These are phyloP conservation scores for Synergus laeviventris DNA, from an alignment of 2,888 invertebrate genomes.

Conservation along the genomic window DNA sequence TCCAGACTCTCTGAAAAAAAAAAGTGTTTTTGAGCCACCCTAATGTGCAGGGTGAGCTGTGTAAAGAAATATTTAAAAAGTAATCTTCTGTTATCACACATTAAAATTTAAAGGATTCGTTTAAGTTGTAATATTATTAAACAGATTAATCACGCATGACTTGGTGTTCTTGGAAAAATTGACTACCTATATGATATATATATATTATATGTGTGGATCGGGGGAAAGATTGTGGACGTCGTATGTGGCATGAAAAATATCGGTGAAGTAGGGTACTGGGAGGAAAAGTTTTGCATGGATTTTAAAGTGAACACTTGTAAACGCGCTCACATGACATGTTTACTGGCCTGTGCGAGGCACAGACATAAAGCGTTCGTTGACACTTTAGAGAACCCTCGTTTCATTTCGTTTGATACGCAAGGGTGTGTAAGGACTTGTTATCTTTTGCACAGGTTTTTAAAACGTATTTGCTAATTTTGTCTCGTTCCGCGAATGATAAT, in stretches of 20 bases:
- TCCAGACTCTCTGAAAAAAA: too few relatives aligned
- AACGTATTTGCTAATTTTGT: neutral
- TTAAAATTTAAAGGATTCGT: too few relatives aligned
- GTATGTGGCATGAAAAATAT: neutral
- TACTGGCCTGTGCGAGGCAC: slow-evolving; percentile 69
- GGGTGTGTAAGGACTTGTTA: slow-evolving; percentile 4
- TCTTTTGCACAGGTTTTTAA: neutral
- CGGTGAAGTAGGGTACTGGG: slow-evolving; percentile 33
- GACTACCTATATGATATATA: slow-evolving; percentile 5
- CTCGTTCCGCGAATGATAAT: neutral
- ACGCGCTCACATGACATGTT: slow-evolving; percentile 69
- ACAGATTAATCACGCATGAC: too few relatives aligned
- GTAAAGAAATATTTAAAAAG: too few relatives aligned
- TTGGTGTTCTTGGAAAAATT: slow-evolving; percentile 47
- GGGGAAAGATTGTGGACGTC: neutral
- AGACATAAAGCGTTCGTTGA: slow-evolving; percentile 62
- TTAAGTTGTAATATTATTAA: too few relatives aligned
- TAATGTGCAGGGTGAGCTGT: too few relatives aligned
- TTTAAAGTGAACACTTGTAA: slow-evolving; percentile 69
- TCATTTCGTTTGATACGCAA: slow-evolving; percentile 15
- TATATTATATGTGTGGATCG: neutral
- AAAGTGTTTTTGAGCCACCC: too few relatives aligned
- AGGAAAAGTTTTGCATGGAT: slow-evolving; percentile 63
- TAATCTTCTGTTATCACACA: too few relatives aligned
- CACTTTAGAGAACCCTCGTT: slow-evolving; percentile 42